Evolutionary conservation across 2,113 vertebrate species (phyloP).

Genomic region (Bufo bufo): DNA sequence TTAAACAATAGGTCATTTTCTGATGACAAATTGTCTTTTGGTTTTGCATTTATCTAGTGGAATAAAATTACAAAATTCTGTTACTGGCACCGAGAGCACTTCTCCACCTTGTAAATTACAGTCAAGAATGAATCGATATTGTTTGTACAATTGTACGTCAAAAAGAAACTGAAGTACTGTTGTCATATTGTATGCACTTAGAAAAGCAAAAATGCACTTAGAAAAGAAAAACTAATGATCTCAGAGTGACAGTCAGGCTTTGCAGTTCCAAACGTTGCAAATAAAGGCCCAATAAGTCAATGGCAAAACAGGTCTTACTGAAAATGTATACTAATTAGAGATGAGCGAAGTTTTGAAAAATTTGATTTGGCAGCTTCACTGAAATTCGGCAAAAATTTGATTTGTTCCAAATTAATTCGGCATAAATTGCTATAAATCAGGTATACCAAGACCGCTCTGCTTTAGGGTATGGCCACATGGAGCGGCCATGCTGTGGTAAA

Average conservation of each 20-base stretch:
- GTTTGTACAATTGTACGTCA: neutral
- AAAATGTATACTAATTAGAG: neutral
- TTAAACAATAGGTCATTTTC: no score
- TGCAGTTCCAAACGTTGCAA: neutral
- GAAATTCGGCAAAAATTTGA: no score
- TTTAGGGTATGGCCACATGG: no score
- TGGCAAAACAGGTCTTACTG: neutral
- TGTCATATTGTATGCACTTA: neutral
- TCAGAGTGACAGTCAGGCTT: neutral
- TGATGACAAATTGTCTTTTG: neutral
- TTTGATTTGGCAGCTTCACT: no score
- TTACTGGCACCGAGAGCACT: neutral
- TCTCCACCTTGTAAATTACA: neutral
- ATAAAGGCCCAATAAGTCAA: neutral
- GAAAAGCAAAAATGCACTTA: neutral
- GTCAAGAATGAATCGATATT: slow-evolving; percentile 8
- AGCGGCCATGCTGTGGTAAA: no score
- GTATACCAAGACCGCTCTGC: no score
- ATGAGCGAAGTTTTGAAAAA: no score
- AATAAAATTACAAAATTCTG: neutral
- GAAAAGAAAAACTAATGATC: neutral
- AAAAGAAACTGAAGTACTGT: slow-evolving; percentile 2
- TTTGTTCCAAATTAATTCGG: no score
- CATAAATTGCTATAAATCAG: no score
- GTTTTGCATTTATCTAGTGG: neutral